Conservation (phyloP, 1,140 invertebrate genomes). For the Pemphigus obesinymphae region DNA sequence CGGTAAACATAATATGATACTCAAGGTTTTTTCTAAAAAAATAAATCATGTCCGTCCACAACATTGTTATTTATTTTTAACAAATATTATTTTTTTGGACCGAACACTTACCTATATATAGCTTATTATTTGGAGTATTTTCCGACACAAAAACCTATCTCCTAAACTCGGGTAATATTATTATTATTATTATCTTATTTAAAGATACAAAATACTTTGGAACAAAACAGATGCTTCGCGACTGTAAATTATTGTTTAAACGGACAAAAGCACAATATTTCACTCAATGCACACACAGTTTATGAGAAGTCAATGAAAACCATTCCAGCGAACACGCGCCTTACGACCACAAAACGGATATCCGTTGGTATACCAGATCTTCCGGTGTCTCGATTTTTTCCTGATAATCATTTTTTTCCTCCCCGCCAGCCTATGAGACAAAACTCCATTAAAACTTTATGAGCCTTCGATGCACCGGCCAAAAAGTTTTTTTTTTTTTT, state of each 20-base stretch:
- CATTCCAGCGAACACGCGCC: neutral
- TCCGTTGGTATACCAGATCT: neutral
- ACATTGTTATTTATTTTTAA: neutral
- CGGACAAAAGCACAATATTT: neutral
- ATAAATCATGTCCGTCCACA: neutral
- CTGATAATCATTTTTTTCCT: neutral
- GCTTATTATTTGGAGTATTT: neutral
- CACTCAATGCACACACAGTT: neutral
- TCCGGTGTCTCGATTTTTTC: conserved; percentile 1
- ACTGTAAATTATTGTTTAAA: neutral
- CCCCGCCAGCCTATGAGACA: neutral
- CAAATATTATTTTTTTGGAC: no score
- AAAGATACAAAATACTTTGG: neutral
- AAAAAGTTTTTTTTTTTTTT: neutral
- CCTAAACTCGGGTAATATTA: neutral
- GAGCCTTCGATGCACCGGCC: neutral
- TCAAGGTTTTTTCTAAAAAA: neutral
- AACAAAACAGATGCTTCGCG: neutral
- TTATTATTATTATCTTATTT: neutral
- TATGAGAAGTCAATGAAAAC: neutral
- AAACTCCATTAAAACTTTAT: conserved; percentile 14
- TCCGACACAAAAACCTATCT: neutral
- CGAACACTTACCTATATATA: neutral
- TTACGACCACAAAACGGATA: neutral
- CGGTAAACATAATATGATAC: neutral